A percentile compares a stretch with the other conserved stretches of the same genome.
Evolutionary conservation across 1,140 invertebrate genomes (phyloP).

Genomic region (Atta colombica): DNA sequence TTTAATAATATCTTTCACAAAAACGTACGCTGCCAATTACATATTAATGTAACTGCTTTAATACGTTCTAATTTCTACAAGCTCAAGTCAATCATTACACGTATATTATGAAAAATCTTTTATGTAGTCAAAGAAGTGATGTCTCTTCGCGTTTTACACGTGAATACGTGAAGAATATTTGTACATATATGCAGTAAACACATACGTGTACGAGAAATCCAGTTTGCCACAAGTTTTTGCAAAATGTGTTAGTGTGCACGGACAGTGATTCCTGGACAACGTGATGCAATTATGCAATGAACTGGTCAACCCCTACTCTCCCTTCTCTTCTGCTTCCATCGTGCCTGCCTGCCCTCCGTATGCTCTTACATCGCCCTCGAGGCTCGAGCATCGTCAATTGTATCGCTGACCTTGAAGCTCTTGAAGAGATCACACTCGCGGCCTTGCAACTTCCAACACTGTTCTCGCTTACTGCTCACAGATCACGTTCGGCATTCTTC

Average conservation of each 20-base stretch:
- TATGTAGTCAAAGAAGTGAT: neutral
- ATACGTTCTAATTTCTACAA: neutral
- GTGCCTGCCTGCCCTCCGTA: neutral
- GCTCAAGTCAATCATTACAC: slow-evolving; percentile 22
- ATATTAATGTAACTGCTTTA: neutral
- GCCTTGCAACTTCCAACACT: slow-evolving; percentile 48
- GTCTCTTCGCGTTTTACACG: slow-evolving; percentile 3
- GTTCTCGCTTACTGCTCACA: slow-evolving; percentile 11
- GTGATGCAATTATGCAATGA: slow-evolving; percentile 76
- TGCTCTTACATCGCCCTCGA: neutral
- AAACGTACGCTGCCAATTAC: no score
- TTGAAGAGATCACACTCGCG: slow-evolving; percentile 60
- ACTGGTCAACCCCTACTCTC: slow-evolving; percentile 34
- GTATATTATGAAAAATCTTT: slow-evolving; percentile 28
- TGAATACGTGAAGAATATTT: neutral
- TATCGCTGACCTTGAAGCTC: slow-evolving; percentile 72
- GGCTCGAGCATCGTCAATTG: slow-evolving; percentile 51
- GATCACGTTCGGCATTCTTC: slow-evolving; percentile 59
- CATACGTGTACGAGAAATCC: slow-evolving; percentile 58
- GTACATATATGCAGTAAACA: neutral
- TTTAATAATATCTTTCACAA: neutral
- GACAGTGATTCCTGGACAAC: slow-evolving; percentile 72
- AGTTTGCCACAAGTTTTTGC: slow-evolving; percentile 70
- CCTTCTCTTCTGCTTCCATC: neutral
- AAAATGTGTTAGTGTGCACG: slow-evolving; percentile 48